Evolutionary conservation across 2,113 vertebrate genomes (phyloP), one percentile per base, ranked within the genome.

Genomic region (Guaruba guarouba): DNA sequence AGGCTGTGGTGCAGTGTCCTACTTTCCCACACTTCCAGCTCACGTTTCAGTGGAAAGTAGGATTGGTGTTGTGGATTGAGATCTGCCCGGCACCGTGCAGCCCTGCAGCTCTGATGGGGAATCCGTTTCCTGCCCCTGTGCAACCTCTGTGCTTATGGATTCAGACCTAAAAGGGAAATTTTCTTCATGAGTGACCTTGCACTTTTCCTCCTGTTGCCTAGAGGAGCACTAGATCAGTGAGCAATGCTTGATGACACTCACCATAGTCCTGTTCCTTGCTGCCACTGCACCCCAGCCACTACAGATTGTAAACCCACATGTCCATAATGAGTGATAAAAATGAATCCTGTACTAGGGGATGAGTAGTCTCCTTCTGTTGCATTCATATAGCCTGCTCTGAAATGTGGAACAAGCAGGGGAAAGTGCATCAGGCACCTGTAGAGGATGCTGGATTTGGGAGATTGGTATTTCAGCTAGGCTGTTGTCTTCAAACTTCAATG

Each of bases 141-240:
- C 44, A 82, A n/a, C 39, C 83, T 87, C 80, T 6, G 1, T 92
- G 70, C 86, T 41, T 54, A 82, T 2, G 48, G 92, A 85, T 93
- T 89, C 81, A 71, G 31, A 91, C 81, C 84, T 91, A 94, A 94
- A 95, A 92, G 84, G 88, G 91, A 73, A 86, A 91, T 95, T 91
- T 91, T 95, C 89, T 81, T 91, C 1, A 2, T 75, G 84, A 92
- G 77, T 87, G 87, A 92, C 59, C 93, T 96, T 95, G 81, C 70
- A 69, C 84, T 97, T 89, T 79, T 89, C 69, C 51, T 93, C 70
- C 77, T 87, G 78, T 69, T 97, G 93, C 86, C 84, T 92, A 39
- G 86, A 95, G 86, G 89, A 93, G 88, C 41, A 31, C 4, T n/a
- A 44, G 91, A 61, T 84, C 77, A 37, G 89, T 66, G 91, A 89